Percentiles rank a stretch among this genome's conserved stretches.
Conservation (phyloP, 2,888 invertebrate species). For the Cosmia trapezina region DNA sequence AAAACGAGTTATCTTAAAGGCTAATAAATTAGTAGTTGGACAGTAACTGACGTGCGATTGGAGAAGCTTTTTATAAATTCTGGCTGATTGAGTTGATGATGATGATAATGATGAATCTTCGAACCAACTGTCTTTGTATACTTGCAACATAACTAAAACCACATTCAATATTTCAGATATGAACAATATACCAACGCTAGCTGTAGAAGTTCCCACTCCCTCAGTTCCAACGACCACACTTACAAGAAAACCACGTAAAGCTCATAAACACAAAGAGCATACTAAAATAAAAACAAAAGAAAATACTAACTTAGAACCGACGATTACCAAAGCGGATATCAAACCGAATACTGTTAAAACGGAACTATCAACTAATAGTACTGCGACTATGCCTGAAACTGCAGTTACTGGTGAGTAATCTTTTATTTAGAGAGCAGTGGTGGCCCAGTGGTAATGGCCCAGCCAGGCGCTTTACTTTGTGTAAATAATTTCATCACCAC, state of each 20-base stretch:
- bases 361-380: neutral
- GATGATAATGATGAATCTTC: neutral
- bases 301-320: neutral
- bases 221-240: neutral
- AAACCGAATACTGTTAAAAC: neutral
- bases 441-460: too few species aligned
- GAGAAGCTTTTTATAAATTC: neutral
- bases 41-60: neutral
- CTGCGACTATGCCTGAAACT: neutral
- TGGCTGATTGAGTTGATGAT: neutral
- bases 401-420: slow-evolving; percentile 17
- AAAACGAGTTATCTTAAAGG: too few species aligned
- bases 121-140: neutral
- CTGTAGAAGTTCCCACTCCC: neutral
- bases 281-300: neutral
- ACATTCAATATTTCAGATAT: slow-evolving; percentile 12
- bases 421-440: too few species aligned
- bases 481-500: too few species aligned
- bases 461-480: too few species aligned
- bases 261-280: neutral
- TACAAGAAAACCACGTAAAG: neutral
- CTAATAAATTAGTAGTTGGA: neutral
- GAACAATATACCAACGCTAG: neutral
- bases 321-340: neutral
- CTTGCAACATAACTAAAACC: neutral